Percentiles rank a stretch among this genome's conserved stretches.
Conservation (phyloP, 1,140 invertebrate species). For the Heterodera schachtii region DNA sequence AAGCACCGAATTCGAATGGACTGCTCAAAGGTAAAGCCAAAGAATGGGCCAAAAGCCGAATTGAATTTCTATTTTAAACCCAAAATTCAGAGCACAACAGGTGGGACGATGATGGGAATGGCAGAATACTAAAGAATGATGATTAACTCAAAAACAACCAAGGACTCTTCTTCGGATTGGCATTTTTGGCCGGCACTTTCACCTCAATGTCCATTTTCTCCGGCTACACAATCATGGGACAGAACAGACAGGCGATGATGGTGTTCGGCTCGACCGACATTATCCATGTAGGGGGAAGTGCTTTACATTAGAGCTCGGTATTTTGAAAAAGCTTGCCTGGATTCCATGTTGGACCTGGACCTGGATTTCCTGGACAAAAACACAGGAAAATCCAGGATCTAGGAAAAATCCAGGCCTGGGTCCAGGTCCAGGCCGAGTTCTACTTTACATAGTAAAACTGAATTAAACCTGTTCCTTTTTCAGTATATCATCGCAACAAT, state of each 20-base stretch:
- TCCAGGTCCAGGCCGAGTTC: too few species aligned
- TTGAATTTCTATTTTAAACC: too few species aligned
- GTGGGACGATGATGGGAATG: background rate
- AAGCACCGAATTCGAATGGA: slow-evolving; percentile 63
- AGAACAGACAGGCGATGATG: slow-evolving; percentile 50
- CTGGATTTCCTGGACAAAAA: too few species aligned
- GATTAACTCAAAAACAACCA: slow-evolving; percentile 1
- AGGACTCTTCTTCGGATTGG: slow-evolving; percentile 58
- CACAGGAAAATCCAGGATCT: too few species aligned
- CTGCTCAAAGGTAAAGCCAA: slow-evolving; percentile 59
- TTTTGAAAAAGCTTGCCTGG: too few species aligned
- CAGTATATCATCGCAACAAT: slow-evolving; percentile 52
- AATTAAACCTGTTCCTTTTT: background rate
- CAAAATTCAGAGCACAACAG: slow-evolving; percentile 13
- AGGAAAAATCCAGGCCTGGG: too few species aligned
- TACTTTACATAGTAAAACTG: too few species aligned
- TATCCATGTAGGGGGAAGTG: slow-evolving; percentile 43
- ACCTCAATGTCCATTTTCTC: slow-evolving; percentile 65
- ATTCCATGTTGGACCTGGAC: too few species aligned
- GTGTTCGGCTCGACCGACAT: slow-evolving; percentile 63
- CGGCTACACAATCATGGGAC: slow-evolving; percentile 53
- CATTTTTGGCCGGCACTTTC: slow-evolving; percentile 62
- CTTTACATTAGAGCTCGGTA: too few species aligned
- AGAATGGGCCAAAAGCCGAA: too few species aligned
- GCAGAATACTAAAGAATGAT: background rate